Evolutionary conservation across 2,888 invertebrate species (phyloP).

Genomic region (Melikaiella ostensackeni): DNA sequence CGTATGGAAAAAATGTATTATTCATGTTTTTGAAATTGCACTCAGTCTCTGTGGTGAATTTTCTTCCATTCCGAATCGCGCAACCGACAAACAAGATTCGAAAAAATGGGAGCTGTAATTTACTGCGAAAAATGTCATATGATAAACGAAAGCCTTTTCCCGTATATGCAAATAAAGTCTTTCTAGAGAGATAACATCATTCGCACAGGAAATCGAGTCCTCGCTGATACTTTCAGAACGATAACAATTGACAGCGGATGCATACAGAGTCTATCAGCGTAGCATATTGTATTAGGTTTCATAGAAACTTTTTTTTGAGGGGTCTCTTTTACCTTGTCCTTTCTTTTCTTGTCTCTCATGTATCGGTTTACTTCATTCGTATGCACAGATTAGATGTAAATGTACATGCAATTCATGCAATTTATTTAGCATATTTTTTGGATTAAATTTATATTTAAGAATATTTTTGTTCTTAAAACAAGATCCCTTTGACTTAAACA

Average conservation of each 20-base stretch:
- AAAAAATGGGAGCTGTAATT: constrained; percentile 10
- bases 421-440: too few relatives aligned
- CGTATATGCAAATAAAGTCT: constrained; percentile 36
- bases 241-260: constrained; percentile 37
- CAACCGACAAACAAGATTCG: constrained; percentile 37
- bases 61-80: constrained; percentile 32
- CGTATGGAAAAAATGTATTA: constrained; percentile 31
- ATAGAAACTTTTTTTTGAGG: neutral
- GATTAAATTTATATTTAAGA: too few relatives aligned
- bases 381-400: constrained; percentile 65
- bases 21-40: constrained; percentile 38
- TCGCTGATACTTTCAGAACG: constrained; percentile 29
- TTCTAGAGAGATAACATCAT: constrained; percentile 19
- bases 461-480: too few relatives aligned
- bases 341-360: neutral
- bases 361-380: constrained; percentile 22
- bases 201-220: constrained; percentile 31
- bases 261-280: constrained; percentile 10
- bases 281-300: constrained; percentile 9
- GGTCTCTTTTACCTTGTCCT: neutral
- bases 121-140: constrained; percentile 25
- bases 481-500: too few relatives aligned
- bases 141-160: constrained; percentile 29
- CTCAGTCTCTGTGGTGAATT: constrained; percentile 16
- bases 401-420: constrained; percentile 60